Percentiles rank a stretch among this genome's conserved stretches.
Evolutionary conservation across 2,797 vertebrate genomes (phyloP).

Genomic region (Oreochromis grahami): DNA sequence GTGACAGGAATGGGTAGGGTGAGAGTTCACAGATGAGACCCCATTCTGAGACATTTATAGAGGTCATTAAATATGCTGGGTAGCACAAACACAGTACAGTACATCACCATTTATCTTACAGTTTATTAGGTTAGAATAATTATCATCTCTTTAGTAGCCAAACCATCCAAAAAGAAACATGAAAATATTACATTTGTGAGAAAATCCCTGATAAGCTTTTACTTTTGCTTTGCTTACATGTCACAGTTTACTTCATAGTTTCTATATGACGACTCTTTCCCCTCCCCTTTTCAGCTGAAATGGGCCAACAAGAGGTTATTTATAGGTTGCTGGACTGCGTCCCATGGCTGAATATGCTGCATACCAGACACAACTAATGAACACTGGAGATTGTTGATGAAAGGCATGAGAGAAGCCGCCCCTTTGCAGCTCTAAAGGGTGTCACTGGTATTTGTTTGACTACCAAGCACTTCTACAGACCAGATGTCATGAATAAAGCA

Average conservation of each 20-base stretch:
- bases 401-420: conserved; percentile 2
- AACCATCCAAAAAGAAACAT: not conserved
- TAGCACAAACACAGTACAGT: not conserved
- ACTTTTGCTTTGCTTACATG: not conserved
- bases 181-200: not conserved
- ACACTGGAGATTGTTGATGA: conserved; percentile 40
- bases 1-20: conserved; percentile 5
- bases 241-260: not conserved
- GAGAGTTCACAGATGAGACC: conserved; percentile 28
- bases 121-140: not conserved
- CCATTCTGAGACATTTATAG: conserved; percentile 10
- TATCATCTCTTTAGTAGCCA: not conserved
- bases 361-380: conserved; percentile 47
- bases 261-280: not conserved
- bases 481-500: not conserved
- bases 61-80: conserved; percentile 21
- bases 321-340: conserved; percentile 36
- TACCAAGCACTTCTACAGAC: not conserved
- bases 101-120: not conserved
- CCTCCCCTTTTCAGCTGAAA: not conserved
- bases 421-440: conserved; percentile 9
- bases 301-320: conserved; percentile 43
- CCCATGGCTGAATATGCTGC: conserved; percentile 18
- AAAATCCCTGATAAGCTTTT: not conserved
- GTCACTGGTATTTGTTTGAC: not conserved